Evolutionary conservation across 2,797 vertebrate genomes (phyloP).

Genomic region (Leptodactylus fallax): DNA sequence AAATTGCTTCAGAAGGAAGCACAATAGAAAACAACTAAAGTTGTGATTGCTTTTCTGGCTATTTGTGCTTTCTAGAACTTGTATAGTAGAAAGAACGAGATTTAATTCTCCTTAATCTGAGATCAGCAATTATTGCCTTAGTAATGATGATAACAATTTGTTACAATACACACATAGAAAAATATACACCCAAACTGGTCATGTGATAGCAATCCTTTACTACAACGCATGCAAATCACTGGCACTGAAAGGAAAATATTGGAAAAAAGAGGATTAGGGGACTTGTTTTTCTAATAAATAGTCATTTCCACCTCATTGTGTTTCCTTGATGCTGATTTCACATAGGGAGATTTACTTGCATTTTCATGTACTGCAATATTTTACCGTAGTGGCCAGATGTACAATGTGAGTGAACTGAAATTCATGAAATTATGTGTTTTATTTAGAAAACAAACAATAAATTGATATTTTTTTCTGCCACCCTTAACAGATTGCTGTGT

Average conservation of each 20-base stretch:
- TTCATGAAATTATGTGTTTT: not conserved
- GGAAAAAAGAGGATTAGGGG: not conserved
- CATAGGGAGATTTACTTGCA: not conserved
- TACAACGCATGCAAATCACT: not conserved
- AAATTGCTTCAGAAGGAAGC: constrained; percentile 46
- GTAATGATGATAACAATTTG: constrained; percentile 12
- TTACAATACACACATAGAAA: not conserved
- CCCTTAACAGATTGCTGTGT: not conserved
- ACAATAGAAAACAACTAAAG: constrained; percentile 47
- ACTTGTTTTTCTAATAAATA: not conserved
- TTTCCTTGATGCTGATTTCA: not conserved
- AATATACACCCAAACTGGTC: not conserved
- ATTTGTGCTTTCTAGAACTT: constrained; percentile 41
- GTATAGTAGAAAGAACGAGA: not conserved
- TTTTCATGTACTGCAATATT: not conserved
- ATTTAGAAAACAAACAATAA: not conserved
- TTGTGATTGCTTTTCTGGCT: constrained; percentile 42
- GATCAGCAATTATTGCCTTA: constrained; percentile 16
- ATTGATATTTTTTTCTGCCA: not conserved
- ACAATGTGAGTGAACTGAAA: not conserved
- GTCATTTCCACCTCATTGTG: not conserved
- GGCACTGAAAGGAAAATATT: not conserved
- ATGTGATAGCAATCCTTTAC: constrained; percentile 2
- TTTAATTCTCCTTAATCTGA: constrained; percentile 31
- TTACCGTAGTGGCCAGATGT: not conserved